Percentiles rank a stretch among this genome's conserved stretches.
phyloP scores from a whole-genome alignment of 2,113 vertebrate genomes.

The Egretta garzetta region DNA sequence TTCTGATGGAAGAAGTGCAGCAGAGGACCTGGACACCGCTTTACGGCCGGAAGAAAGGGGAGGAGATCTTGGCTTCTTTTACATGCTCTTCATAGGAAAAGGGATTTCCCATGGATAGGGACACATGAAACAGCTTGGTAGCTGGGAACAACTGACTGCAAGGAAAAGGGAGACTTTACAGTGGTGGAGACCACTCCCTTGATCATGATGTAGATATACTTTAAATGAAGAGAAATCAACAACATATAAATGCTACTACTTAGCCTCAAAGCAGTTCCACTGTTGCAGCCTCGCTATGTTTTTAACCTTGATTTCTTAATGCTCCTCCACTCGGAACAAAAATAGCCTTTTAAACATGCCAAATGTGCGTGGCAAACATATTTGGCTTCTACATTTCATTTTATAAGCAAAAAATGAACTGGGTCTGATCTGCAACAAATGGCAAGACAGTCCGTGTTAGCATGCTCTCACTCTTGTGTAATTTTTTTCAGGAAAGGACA shows the following conservation, averaged over 20 bases:
- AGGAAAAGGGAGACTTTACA: background rate
- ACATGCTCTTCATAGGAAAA: background rate
- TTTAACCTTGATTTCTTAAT: background rate
- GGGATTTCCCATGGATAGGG: background rate
- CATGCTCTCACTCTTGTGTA: background rate
- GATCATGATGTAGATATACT: accelerated
- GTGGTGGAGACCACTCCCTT: background rate
- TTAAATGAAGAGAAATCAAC: background rate
- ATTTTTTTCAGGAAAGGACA: background rate
- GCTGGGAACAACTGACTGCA: background rate
- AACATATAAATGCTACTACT: background rate
- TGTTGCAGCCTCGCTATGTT: background rate
- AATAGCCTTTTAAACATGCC: background rate
- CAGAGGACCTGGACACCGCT: background rate
- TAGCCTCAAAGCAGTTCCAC: background rate
- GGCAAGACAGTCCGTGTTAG: background rate
- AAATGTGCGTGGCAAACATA: background rate
- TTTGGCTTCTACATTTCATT: background rate
- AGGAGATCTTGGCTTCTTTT: background rate
- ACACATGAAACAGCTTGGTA: background rate
- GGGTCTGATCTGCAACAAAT: background rate
- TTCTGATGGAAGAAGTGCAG: background rate
- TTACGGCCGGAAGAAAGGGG: background rate
- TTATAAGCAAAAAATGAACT: background rate
- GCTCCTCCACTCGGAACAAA: background rate